Evolutionary conservation across 2,888 invertebrate genomes (phyloP).

Genomic region (Lasioglossum leucozonium): DNA sequence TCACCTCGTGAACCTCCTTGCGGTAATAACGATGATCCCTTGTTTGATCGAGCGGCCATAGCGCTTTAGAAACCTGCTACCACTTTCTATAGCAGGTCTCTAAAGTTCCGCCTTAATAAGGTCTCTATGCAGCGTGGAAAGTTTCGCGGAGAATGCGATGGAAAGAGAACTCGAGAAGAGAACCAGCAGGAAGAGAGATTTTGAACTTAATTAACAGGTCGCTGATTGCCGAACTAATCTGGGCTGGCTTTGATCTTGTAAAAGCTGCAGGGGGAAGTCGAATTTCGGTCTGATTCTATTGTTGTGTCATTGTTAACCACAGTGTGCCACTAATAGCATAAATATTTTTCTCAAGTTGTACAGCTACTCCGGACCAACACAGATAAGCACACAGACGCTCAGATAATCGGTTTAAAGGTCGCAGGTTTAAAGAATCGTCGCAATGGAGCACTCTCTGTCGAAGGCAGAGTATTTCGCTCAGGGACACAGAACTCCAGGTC

Average conservation of each 20-base stretch:
- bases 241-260: not conserved
- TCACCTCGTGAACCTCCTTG: not conserved
- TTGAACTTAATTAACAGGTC: not conserved
- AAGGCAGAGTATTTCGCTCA: not conserved
- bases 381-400: no score
- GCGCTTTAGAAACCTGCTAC: not conserved
- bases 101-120: not conserved
- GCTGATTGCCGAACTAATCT: not conserved
- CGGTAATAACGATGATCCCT: not conserved
- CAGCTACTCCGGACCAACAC: not conserved
- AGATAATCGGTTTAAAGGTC: not conserved
- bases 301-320: not conserved
- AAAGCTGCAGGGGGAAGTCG: not conserved
- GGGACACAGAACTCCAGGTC: not conserved
- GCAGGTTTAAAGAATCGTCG: no score
- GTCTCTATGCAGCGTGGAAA: not conserved
- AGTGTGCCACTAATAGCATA: not conserved
- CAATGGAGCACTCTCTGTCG: not conserved
- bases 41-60: not conserved
- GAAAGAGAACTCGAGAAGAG: not conserved
- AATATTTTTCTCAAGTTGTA: not conserved
- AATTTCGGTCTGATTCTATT: not conserved
- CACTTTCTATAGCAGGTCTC: not conserved
- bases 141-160: not conserved
- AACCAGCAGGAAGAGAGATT: not conserved